A percentile compares a stretch with the other conserved stretches of the same genome.
phyloP scores from a whole-genome alignment of 2,888 invertebrate species.

The Diachrysia chrysitis region DNA sequence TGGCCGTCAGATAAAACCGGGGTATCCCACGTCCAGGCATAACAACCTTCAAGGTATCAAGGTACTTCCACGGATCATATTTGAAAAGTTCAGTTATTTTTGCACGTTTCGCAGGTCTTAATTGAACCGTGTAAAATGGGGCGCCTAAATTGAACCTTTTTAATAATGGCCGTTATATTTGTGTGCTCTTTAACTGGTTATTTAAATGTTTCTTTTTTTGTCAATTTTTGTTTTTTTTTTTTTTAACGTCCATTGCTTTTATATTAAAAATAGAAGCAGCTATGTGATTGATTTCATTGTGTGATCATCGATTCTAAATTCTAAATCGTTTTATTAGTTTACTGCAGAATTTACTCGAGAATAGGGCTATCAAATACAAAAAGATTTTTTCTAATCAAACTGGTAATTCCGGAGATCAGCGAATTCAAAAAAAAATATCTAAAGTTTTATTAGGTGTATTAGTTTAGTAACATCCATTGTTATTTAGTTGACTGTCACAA shows the following conservation, averaged over 20 bases:
- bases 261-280: neutral
- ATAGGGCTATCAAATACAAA: too few relatives aligned
- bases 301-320: too few relatives aligned
- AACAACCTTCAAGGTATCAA: constrained; percentile 61
- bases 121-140: constrained; percentile 50
- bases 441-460: too few relatives aligned
- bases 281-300: too few relatives aligned
- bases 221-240: neutral
- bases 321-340: too few relatives aligned
- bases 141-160: constrained; percentile 32
- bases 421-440: too few relatives aligned
- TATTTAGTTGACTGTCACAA: too few relatives aligned
- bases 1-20: constrained; percentile 77
- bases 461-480: too few relatives aligned
- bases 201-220: constrained; percentile 13
- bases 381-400: too few relatives aligned
- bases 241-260: neutral
- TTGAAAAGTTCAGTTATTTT: constrained; percentile 70
- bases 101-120: constrained; percentile 53
- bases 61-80: constrained; percentile 65
- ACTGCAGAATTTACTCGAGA: too few relatives aligned
- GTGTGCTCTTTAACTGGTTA: constrained; percentile 1
- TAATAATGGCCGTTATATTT: constrained; percentile 39
- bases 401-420: too few relatives aligned
- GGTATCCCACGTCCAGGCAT: constrained; percentile 60